Base-by-base conservation (phyloP, 2,113 vertebrate species). In the Ciconia stormi region DNA sequence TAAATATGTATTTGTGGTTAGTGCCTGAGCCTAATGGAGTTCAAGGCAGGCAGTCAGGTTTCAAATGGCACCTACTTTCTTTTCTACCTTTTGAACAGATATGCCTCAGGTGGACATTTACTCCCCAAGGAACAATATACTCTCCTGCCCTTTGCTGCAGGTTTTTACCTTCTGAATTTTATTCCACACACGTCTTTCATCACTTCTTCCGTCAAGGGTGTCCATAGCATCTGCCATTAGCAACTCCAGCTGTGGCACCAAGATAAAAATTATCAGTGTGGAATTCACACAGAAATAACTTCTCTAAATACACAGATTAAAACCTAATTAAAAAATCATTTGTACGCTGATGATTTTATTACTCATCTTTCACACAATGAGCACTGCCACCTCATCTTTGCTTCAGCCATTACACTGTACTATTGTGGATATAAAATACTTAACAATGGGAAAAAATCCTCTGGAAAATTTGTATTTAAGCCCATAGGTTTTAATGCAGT, bases 251-350 rank as follows among this genome's bases (percentile, higher is more conserved):
- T 99, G 98, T 97, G 97, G 98, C 87, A 91, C 94, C 16, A 94
- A 98, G 98, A 99, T 99, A 99, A 99, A 98, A 98, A 97, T 98
- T 98, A 98, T 98, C 98, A 98, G 98, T 89, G 97, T 96, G 97
- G 97, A 97, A 98, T 98, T 98, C 98, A 95, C 96, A 97, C 97
- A 94, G 98, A 98, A 98, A 98, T 98, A 98, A 98, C 98, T 98
- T 98, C 97, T 97, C 98, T 98, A 98, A 99, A 99, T 96, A 98
- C 98, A 98, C 98, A 98, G 98, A 98, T 98, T 99, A 99, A 98
- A 99, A 99, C 97, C 98, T 98, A 98, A 99, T 99, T 99, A 99
- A 99, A 98, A 99, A 98, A 98, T 98, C 98, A 98, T 99, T 98
- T 98, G 98, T 98, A 98, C 96, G 95, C 96, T 98, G 98, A 98